phyloP scores from a whole-genome alignment of 2,888 invertebrate species.

The Netelia fuscicornis region DNA sequence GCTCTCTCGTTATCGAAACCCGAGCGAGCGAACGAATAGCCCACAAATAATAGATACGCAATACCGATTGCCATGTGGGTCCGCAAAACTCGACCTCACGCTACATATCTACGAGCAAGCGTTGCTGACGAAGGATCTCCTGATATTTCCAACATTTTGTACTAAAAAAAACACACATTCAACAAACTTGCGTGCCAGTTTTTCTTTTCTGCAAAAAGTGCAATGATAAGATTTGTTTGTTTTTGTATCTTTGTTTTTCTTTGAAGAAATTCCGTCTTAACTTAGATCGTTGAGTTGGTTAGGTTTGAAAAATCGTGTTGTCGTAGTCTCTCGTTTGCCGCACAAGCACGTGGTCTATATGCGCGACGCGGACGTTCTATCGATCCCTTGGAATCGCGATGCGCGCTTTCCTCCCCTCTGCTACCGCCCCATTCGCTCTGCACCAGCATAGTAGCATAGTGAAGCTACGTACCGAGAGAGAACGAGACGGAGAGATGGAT shows the following conservation, averaged over 20 bases:
- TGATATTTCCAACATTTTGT: too few relatives aligned
- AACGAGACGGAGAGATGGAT: conserved; percentile 15
- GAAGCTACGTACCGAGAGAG: conserved; percentile 8
- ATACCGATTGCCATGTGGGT: conserved; percentile 17
- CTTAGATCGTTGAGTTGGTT: neutral
- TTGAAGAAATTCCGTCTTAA: conserved; percentile 8
- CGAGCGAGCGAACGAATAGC: neutral
- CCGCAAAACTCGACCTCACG: neutral
- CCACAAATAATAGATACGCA: conserved; percentile 33
- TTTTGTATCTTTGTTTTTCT: neutral
- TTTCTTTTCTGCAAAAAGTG: neutral
- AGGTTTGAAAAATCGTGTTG: conserved; percentile 36
- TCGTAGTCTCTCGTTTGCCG: conserved; percentile 54
- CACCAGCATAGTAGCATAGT: conserved; percentile 21
- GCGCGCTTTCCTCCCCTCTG: conserved; percentile 22
- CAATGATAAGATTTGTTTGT: neutral
- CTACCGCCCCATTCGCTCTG: conserved; percentile 40
- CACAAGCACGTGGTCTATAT: conserved; percentile 58
- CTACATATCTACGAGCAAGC: too few relatives aligned
- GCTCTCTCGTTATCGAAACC: conserved; percentile 40
- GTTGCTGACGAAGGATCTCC: too few relatives aligned
- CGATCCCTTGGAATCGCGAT: conserved; percentile 61
- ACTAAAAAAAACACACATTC: too few relatives aligned
- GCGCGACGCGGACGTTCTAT: conserved; percentile 53
- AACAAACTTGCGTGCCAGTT: neutral